A percentile compares a stretch with the other conserved stretches of the same genome.
Conservation (phyloP, 2,113 vertebrate species). For the Datnioides undecimradiatus region DNA sequence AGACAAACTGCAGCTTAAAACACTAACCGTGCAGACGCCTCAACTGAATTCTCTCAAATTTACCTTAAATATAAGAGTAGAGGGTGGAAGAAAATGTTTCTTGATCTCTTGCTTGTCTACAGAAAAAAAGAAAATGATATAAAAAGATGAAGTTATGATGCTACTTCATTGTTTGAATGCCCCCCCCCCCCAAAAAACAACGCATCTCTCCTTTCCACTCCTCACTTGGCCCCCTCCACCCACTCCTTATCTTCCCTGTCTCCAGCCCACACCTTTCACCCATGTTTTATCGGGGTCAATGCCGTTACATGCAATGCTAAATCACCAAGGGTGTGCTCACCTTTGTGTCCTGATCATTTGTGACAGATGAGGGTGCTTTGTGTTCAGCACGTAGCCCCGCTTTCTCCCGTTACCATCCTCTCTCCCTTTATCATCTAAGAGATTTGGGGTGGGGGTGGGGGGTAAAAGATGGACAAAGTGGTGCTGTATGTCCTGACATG, state of each 20-base stretch:
- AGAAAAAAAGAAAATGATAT: slow-evolving; percentile 39
- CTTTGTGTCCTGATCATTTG: slow-evolving; percentile 69
- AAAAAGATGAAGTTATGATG: slow-evolving; percentile 74
- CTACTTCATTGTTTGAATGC: slow-evolving; percentile 73
- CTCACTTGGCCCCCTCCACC: slow-evolving; percentile 61
- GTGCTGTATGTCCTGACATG: slow-evolving; percentile 68
- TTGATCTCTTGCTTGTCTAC: slow-evolving; percentile 80
- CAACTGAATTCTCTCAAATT: slow-evolving; percentile 48
- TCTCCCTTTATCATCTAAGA: slow-evolving; percentile 45
- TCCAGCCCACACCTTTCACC: slow-evolving; percentile 65
- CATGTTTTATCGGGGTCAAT: slow-evolving; percentile 70
- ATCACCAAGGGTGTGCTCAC: slow-evolving; percentile 68
- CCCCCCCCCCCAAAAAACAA: slow-evolving; percentile 25
- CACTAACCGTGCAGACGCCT: slow-evolving; percentile 55
- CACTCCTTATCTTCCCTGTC: slow-evolving; percentile 43
- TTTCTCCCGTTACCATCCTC: slow-evolving; percentile 36
- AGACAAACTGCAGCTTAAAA: slow-evolving; percentile 70
- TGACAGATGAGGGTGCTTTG: slow-evolving; percentile 70
- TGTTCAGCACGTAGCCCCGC: slow-evolving; percentile 48
- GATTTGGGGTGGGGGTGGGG: neutral
- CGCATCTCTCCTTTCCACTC: slow-evolving; percentile 60
- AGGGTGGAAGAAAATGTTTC: slow-evolving; percentile 90
- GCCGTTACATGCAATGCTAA: slow-evolving; percentile 69
- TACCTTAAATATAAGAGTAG: slow-evolving; percentile 74
- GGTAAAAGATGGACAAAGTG: slow-evolving; percentile 44